Percentiles rank a stretch among this genome's conserved stretches.
Evolutionary conservation across 2,888 invertebrate genomes (phyloP).

Genomic region (Drosophila hamatofila): DNA sequence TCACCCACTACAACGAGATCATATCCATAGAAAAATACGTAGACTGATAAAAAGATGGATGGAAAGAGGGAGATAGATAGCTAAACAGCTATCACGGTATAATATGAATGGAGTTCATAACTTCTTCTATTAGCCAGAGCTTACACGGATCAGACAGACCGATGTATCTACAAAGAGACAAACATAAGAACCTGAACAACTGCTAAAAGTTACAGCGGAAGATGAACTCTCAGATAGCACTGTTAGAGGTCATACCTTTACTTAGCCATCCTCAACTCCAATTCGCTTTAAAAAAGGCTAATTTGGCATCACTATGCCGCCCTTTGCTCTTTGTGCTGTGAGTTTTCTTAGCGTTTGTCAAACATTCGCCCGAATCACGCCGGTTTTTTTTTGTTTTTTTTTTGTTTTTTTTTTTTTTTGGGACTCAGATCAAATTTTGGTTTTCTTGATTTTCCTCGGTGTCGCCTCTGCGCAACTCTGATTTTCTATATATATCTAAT

Average conservation of each 20-base stretch:
- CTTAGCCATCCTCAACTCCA: not conserved
- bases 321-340: constrained; percentile 28
- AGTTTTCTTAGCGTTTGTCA: constrained; percentile 23
- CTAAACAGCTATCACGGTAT: not conserved
- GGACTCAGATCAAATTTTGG: constrained; percentile 8
- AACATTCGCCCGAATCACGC: constrained; percentile 18
- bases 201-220: not conserved
- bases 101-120: not conserved
- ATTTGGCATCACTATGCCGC: constrained; percentile 28
- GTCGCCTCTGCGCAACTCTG: constrained; percentile 5
- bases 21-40: too few relatives aligned
- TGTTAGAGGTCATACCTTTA: too few relatives aligned
- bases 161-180: not conserved
- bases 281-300: constrained; percentile 18
- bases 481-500: constrained; percentile 56
- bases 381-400: constrained; percentile 12
- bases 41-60: too few relatives aligned
- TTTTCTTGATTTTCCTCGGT: constrained; percentile 14
- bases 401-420: not conserved
- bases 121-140: not conserved
- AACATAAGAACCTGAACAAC: not conserved
- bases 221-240: not conserved
- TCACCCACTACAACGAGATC: too few relatives aligned
- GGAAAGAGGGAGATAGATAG: not conserved
- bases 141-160: not conserved